Evolutionary conservation across 2,888 invertebrate species (phyloP).

Genomic region (Platycnemis pennipes): DNA sequence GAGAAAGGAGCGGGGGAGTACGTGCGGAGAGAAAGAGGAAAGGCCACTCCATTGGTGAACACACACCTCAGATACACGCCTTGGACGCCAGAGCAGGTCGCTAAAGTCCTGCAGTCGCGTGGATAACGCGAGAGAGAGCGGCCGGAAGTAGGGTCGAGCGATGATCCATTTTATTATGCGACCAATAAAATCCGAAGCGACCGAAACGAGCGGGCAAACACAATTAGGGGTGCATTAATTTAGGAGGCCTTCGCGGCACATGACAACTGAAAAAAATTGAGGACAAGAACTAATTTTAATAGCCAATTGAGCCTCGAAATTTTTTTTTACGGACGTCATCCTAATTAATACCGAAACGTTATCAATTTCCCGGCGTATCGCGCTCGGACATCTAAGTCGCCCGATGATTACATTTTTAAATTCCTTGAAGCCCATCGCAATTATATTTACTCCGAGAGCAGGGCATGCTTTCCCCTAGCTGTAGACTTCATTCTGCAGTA

Average conservation of each 20-base stretch:
- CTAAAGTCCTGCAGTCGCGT: neutral
- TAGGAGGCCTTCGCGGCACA: neutral
- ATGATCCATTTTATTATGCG: conserved; percentile 5
- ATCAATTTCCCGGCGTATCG: neutral
- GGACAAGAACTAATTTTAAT: neutral
- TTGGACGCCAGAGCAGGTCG: neutral
- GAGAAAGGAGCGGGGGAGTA: neutral
- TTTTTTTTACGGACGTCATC: neutral
- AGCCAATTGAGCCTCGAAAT: neutral
- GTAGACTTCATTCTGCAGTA: neutral
- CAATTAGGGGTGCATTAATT: neutral
- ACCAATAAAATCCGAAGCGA: neutral
- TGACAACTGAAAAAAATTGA: neutral
- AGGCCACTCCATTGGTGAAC: neutral
- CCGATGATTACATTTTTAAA: neutral
- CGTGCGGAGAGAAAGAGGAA: neutral
- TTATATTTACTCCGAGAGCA: neutral
- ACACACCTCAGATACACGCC: neutral
- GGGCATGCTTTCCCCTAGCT: neutral
- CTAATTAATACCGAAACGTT: neutral
- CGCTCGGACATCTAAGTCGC: neutral
- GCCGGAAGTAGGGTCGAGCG: conserved; percentile 28
- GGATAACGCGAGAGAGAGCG: neutral
- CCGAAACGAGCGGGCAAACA: neutral
- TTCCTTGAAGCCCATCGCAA: neutral